Base-by-base conservation (phyloP, 1,140 invertebrate species). In the Papilio aristodemus region DNA sequence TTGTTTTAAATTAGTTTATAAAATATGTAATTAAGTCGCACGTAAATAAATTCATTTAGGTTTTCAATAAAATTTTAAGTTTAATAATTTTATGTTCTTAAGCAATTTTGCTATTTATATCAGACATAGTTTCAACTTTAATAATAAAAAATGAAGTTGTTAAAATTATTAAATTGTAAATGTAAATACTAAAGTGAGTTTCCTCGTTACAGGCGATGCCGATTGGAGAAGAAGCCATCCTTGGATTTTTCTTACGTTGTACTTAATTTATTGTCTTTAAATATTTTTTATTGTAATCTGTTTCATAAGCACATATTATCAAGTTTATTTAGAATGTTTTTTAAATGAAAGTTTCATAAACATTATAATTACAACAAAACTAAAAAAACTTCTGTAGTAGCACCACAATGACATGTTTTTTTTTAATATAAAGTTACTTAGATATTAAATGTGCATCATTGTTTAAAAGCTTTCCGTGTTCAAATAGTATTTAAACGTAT, bases 211-310 rank as follows among this genome's bases (percentile, higher is more conserved):
- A 90, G 87, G 83, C 78, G 71, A 79, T 46, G 85, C 83, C 14
- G 76, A 77, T 57, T 79, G 80, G 75, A 84, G 82, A 68, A 87
- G 84, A 84, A 78, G 76, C 72, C 73, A 83, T 67, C 60, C 71
- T 32, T 75, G 73, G 71, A 63, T 81, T 71, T 71, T 84, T 60
- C 3, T 38, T 19, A 17, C 59, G 10, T 81, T 76, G 63, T 76
- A 68, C 50, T 80, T 62, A 37, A 62, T 62, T 62, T 38, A 36
- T 39, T 38, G 14, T 38, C 17, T 62, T 62, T 62, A 60, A 62
- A 38, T 2, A 39, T 4, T 50, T 50, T 58, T 58, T 6, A 13
- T 22, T 54, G 10, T 19, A 22, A 22, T 14, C n/a, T 54, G 19
- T 22, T 54, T 54, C 1, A 46, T 9, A 10, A 22, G 43, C 43